Percentiles rank a stretch among this genome's conserved stretches.
phyloP scores from a whole-genome alignment of 1,140 invertebrate genomes.

The Palaemon carinicauda region DNA sequence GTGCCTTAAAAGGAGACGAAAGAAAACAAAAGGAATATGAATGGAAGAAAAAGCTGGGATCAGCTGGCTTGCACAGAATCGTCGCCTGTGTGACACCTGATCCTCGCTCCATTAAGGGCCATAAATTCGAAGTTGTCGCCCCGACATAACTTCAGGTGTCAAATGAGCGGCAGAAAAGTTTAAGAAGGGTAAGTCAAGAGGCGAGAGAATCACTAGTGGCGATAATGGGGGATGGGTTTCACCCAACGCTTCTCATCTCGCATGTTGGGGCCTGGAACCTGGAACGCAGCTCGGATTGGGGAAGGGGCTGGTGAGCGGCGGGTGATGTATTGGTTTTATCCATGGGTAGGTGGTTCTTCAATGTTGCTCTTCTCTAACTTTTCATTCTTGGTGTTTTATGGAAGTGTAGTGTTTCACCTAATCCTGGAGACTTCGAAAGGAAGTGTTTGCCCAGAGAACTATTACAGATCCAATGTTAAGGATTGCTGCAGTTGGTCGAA shows the following conservation, averaged over 20 bases:
- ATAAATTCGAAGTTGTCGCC: conserved; percentile 25
- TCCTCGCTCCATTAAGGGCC: conserved; percentile 16
- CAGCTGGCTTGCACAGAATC: background rate
- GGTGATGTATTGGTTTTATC: too few species aligned
- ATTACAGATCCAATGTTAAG: too few species aligned
- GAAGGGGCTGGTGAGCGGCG: too few species aligned
- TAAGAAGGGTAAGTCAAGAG: background rate
- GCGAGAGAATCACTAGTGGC: conserved; percentile 26
- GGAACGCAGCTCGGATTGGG: too few species aligned
- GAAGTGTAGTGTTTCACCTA: too few species aligned
- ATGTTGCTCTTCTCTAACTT: too few species aligned
- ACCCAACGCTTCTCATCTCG: background rate
- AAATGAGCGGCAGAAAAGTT: conserved; percentile 37
- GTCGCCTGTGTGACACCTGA: conserved; percentile 29
- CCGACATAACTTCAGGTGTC: conserved; percentile 42
- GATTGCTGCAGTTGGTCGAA: too few species aligned
- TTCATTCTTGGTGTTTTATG: too few species aligned
- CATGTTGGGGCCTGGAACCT: too few species aligned
- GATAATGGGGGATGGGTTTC: conserved; percentile 34
- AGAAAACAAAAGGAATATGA: background rate
- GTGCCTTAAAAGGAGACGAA: background rate
- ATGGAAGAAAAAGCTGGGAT: background rate
- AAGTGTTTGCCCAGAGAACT: too few species aligned
- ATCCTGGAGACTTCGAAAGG: too few species aligned
- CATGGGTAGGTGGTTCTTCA: too few species aligned